Evolutionary conservation across 2,888 invertebrate species (phyloP).

Genomic region (Muscina levida): DNA sequence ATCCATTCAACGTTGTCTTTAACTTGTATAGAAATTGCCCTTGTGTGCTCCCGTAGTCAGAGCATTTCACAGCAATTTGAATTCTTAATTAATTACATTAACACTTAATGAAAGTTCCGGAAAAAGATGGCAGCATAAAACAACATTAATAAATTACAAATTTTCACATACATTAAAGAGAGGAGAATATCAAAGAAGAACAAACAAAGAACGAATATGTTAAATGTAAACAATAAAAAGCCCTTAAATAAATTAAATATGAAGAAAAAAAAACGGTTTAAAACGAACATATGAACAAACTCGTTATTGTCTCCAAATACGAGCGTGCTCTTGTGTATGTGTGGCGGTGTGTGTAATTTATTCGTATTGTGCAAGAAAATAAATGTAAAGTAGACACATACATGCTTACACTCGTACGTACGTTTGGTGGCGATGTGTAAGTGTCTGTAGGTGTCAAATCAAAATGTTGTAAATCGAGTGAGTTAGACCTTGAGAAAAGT

Average conservation of each 20-base stretch:
- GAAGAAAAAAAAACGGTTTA: no score
- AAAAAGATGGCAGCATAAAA: background rate
- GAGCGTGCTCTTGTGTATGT: no score
- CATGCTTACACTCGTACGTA: no score
- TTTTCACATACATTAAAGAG: background rate
- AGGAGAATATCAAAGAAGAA: background rate
- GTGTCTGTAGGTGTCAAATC: constrained; percentile 42
- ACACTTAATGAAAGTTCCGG: background rate
- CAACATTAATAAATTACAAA: constrained; percentile 8
- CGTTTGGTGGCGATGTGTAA: background rate
- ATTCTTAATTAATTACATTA: constrained; percentile 17
- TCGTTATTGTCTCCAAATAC: constrained; percentile 4
- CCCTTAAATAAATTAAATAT: constrained; percentile 24
- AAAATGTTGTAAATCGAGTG: constrained; percentile 44
- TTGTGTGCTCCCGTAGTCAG: no score
- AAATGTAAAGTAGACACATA: no score
- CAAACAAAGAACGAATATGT: background rate
- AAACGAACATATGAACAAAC: background rate
- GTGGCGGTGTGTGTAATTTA: no score
- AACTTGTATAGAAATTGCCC: no score
- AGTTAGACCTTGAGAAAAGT: constrained; percentile 55
- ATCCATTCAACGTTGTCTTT: no score
- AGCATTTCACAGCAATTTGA: no score
- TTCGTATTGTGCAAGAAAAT: no score
- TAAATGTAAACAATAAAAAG: constrained; percentile 17